Evolutionary conservation across 2,113 vertebrate species (phyloP).

Genomic region (Leucopternis melanops): DNA sequence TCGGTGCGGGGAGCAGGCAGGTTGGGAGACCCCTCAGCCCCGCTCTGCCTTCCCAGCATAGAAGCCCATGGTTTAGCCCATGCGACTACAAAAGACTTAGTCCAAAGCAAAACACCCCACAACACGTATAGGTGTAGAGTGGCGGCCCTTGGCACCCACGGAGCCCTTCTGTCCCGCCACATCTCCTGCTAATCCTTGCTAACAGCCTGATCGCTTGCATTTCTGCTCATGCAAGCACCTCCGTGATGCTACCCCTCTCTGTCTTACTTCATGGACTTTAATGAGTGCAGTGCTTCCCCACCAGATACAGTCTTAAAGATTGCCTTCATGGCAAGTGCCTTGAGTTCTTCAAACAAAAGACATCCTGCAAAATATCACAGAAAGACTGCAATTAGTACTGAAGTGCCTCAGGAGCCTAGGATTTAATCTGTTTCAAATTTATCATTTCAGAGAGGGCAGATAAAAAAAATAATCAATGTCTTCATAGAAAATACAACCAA

Average conservation of each 20-base stretch:
- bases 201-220: background rate
- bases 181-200: background rate
- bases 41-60: background rate
- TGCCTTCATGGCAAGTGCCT: background rate
- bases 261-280: background rate
- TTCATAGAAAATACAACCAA: background rate
- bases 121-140: fast-evolving
- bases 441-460: background rate
- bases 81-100: background rate
- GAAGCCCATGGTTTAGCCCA: background rate
- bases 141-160: background rate
- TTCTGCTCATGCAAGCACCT: background rate
- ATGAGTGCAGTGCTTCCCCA: background rate
- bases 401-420: background rate
- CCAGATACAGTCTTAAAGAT: background rate
- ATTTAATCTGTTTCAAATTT: background rate
- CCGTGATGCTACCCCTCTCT: background rate
- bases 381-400: background rate
- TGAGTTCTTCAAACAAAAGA: background rate
- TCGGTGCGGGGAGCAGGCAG: fast-evolving
- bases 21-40: background rate
- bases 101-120: background rate
- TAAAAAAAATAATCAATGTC: background rate
- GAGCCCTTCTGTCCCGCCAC: background rate
- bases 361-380: background rate